These are phyloP conservation scores for Labrus mixtus DNA, from an alignment of 2,113 vertebrate genomes.

Conservation along the genomic window DNA sequence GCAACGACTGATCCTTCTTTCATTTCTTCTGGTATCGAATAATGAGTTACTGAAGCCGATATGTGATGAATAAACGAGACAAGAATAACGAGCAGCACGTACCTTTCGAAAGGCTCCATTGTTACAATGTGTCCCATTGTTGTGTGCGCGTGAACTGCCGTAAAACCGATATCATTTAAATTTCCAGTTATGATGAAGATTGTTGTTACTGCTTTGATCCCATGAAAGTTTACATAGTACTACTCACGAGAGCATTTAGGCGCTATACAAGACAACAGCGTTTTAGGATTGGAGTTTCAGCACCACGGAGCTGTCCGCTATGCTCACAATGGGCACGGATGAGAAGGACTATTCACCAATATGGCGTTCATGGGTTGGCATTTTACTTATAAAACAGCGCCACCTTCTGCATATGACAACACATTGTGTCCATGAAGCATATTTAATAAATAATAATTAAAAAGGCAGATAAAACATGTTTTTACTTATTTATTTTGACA, in stretches of 20 bases:
- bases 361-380: background rate
- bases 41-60: constrained; percentile 63
- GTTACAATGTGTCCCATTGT: background rate
- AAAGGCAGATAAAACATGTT: too few species aligned
- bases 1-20: constrained; percentile 83
- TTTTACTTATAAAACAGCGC: constrained; percentile 28
- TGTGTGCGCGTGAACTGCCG: background rate
- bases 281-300: constrained; percentile 1
- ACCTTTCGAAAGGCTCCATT: constrained; percentile 24
- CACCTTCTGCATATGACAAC: background rate
- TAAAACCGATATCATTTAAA: background rate
- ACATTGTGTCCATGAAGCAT: background rate
- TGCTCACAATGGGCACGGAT: background rate
- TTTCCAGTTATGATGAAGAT: background rate
- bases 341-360: background rate
- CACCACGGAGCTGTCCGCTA: constrained; percentile 1
- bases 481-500: too few species aligned
- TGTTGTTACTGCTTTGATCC: background rate
- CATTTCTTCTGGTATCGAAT: constrained; percentile 81
- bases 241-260: background rate
- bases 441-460: too few species aligned
- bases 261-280: too few species aligned
- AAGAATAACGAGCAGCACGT: constrained; percentile 29
- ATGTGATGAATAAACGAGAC: background rate
- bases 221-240: background rate